These are phyloP conservation scores for Lepilemur ruficaudatus DNA, from an alignment of 2,797 vertebrate genomes.

Conservation along the genomic window DNA sequence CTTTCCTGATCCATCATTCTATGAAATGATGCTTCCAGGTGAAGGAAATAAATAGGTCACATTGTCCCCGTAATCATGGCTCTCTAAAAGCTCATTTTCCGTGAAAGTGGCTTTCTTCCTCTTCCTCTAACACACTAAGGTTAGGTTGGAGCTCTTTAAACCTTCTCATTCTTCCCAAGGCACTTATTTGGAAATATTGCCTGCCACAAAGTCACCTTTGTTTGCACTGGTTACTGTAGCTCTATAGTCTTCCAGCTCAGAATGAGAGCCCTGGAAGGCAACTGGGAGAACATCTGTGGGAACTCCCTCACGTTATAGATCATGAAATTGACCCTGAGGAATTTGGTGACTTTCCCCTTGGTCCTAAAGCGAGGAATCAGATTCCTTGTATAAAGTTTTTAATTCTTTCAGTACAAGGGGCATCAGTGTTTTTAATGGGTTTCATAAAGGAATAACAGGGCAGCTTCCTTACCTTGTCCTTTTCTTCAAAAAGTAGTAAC, in stretches of 20 bases:
- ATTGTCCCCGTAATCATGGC: neutral
- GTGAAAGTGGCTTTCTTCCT: slow-evolving; percentile 38
- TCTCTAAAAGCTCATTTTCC: neutral
- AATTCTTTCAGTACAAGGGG: neutral
- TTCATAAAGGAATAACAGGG: neutral
- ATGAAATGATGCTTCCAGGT: slow-evolving; percentile 31
- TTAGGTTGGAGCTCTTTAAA: neutral
- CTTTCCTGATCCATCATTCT: neutral
- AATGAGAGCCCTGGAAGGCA: neutral
- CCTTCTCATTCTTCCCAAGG: neutral
- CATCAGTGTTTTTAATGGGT: neutral
- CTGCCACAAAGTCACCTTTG: neutral
- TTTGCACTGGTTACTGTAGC: neutral
- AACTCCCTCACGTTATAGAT: neutral
- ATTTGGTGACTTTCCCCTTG: neutral
- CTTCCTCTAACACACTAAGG: neutral
- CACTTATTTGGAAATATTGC: neutral
- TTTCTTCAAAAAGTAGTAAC: neutral
- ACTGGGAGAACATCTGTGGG: neutral
- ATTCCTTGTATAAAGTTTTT: neutral
- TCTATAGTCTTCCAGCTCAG: neutral
- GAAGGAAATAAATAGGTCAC: neutral
- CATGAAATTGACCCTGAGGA: neutral
- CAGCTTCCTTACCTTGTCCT: neutral
- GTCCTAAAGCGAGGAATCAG: neutral